Evolutionary conservation across 1,140 invertebrate genomes (phyloP), one percentile per base, ranked within the genome.

Genomic region (Leptoteleia sp.): DNA sequence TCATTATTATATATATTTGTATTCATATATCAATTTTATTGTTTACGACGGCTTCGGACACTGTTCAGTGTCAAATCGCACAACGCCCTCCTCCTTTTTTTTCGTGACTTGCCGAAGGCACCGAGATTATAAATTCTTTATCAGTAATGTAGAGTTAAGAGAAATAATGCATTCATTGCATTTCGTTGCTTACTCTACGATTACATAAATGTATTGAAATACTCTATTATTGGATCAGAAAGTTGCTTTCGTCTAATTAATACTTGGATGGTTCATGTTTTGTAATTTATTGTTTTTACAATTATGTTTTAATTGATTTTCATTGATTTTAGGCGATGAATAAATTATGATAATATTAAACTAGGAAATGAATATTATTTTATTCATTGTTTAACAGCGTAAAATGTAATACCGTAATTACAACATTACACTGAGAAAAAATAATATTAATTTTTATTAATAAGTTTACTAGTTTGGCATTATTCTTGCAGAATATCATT

Each of bases 61-160:
- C 68, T 68, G 17, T 11, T 75, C 4, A 48, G 62, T 72, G 78
- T 68, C 73, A 27, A 25, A 31, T 73, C 33, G 76, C 62, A 42
- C 68, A 50, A 72, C 54, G 19, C 55, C 72, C 48, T 54, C 40
- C 43, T 29, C 27, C 27, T 48, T 68, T 55, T 71, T 43, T 5
- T 38, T 61, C 55, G 42, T 6, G 43, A 68, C 68, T 64, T 79
- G 68, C 68, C 68, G 47, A 79, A 79, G 76, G 76, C 76, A 79
- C 76, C 76, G 64, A 79, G 62, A 70, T 61, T 65, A 27, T 52
- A 12, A 13, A 48, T 64, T 38, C 45, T 52, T 52, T 8, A 31
- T 59, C 16, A 38, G 4, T 19, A 59, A 42, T 48, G 48, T 55
- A 8, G 42, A 22, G 15, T 33, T 13, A 59, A 40, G 5, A 25